phyloP scores from a whole-genome alignment of 2,113 vertebrate genomes.

The Bucco capensis region DNA sequence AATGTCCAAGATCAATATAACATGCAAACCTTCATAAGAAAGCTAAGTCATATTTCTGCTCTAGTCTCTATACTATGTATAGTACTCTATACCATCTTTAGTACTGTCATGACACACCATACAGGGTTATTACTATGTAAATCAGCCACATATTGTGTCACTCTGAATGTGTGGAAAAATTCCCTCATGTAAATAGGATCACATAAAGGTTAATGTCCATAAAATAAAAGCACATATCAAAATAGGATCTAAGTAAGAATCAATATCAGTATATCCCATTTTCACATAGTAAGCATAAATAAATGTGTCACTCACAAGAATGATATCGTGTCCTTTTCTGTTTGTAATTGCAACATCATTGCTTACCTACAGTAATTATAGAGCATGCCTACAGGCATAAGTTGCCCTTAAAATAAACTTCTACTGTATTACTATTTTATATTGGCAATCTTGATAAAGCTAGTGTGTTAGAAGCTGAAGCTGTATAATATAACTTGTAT shows the following conservation, averaged over 20 bases:
- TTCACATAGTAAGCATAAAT: constrained; percentile 45
- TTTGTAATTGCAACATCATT: constrained; percentile 32
- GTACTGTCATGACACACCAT: constrained; percentile 33
- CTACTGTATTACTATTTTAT: neutral
- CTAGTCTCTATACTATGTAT: constrained; percentile 44
- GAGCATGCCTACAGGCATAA: constrained; percentile 20
- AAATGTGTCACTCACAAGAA: constrained; percentile 46
- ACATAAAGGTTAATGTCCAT: constrained; percentile 67
- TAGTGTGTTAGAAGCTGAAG: constrained; percentile 1
- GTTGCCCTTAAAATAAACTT: constrained; percentile 46
- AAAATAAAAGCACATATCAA: constrained; percentile 67
- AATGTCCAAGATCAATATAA: constrained; percentile 2
- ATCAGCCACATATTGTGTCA: constrained; percentile 63
- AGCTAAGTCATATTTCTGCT: constrained; percentile 37
- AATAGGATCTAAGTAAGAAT: constrained; percentile 62
- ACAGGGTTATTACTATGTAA: constrained; percentile 67
- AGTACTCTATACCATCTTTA: constrained; percentile 41
- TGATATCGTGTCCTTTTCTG: constrained; percentile 7
- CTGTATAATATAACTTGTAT: neutral
- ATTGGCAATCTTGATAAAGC: constrained; percentile 1
- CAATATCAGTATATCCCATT: constrained; percentile 29
- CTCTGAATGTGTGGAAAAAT: constrained; percentile 23
- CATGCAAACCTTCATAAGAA: neutral
- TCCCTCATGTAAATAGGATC: constrained; percentile 58
- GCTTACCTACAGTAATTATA: constrained; percentile 5